These are phyloP conservation scores for Crocuta crocuta DNA, from an alignment of 2,113 vertebrate genomes.

Conservation along the genomic window DNA sequence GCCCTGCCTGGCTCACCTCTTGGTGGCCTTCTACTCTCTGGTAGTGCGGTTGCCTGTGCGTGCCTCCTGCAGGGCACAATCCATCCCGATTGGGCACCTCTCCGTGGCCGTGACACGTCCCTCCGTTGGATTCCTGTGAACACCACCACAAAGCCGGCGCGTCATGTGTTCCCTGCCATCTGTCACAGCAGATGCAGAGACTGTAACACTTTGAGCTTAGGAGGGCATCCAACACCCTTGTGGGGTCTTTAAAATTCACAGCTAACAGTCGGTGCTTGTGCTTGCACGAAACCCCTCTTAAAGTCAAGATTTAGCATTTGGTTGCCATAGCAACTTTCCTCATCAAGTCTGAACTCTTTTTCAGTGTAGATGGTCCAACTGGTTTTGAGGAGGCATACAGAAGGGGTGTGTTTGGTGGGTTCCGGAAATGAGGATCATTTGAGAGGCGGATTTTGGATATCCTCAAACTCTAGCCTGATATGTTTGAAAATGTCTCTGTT, in stretches of 20 bases:
- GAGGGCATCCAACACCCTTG: slow-evolving; percentile 79
- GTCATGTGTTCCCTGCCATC: slow-evolving; percentile 80
- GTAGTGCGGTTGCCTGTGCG: neutral
- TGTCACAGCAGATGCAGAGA: slow-evolving; percentile 81
- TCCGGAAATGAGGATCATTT: slow-evolving; percentile 32
- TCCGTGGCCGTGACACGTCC: slow-evolving; percentile 37
- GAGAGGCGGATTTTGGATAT: slow-evolving; percentile 47
- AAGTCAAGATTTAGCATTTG: slow-evolving; percentile 79
- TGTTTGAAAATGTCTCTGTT: slow-evolving; percentile 40
- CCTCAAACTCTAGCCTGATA: neutral
- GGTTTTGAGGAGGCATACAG: slow-evolving; percentile 46
- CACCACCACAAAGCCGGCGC: slow-evolving; percentile 39
- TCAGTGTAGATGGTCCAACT: slow-evolving; percentile 51
- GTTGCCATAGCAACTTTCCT: slow-evolving; percentile 77
- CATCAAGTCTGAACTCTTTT: slow-evolving; percentile 63
- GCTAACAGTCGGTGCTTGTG: slow-evolving; percentile 76
- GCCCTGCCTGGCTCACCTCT: neutral
- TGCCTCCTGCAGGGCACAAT: neutral
- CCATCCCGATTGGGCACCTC: neutral
- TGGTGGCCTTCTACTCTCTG: neutral
- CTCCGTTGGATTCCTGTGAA: slow-evolving; percentile 63
- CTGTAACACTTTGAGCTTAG: slow-evolving; percentile 78
- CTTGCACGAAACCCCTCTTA: slow-evolving; percentile 76
- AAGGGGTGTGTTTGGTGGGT: slow-evolving; percentile 45
- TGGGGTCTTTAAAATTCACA: slow-evolving; percentile 83